Conservation (phyloP, 1,140 invertebrate genomes). For the Cotesia glomerata region DNA sequence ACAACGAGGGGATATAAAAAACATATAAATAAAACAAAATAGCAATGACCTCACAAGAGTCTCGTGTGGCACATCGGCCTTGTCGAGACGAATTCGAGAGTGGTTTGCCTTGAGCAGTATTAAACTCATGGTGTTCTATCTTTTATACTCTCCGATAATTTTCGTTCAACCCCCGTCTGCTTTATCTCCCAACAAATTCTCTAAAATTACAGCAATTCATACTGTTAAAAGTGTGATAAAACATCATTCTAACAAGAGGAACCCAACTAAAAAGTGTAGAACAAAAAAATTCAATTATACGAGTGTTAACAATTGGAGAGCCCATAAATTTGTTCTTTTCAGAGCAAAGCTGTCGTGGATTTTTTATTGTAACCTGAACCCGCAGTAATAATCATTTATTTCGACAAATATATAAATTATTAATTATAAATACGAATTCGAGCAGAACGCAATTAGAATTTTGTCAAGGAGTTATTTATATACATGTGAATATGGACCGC, state of each 20-base stretch:
- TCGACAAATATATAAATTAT: no score
- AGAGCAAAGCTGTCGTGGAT: no score
- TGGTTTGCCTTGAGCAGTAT: constrained; percentile 18
- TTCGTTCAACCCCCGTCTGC: neutral
- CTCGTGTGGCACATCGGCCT: constrained; percentile 1
- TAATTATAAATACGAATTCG: neutral
- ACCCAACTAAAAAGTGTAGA: no score
- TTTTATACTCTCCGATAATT: neutral
- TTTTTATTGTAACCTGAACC: neutral
- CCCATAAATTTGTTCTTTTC: no score
- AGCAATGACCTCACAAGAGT: neutral
- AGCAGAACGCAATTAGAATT: no score
- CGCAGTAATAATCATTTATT: neutral
- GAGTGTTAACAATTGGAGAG: no score
- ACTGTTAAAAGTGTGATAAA: neutral
- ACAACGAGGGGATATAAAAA: neutral
- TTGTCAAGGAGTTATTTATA: no score
- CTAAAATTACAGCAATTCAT: neutral
- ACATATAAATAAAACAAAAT: neutral
- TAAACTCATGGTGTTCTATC: constrained; percentile 6
- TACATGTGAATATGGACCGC: no score
- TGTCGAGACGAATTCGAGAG: constrained; percentile 12
- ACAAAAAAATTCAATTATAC: no score
- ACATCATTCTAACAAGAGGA: no score
- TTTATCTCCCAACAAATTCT: neutral